Evolutionary conservation across 1,140 invertebrate species (phyloP), one percentile per base, ranked within the genome.

Genomic region (Berghia stephanieae): DNA sequence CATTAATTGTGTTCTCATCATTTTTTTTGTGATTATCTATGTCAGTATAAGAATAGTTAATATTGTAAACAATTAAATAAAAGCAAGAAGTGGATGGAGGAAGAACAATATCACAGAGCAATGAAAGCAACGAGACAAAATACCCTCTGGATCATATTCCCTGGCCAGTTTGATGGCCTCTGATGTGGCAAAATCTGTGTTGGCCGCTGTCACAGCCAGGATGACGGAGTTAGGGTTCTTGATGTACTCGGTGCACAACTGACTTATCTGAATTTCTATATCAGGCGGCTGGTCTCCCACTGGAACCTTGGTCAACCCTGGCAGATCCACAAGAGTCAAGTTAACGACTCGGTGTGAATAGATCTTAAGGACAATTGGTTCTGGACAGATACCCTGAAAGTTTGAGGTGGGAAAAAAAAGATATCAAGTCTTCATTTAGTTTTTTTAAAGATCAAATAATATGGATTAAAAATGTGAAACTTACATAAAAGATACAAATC

Each of bases 271-370:
- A 4, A 83, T 63, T 80, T 93, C 92, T 78, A 93, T 93, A 81
- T 93, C 91, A 40, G 87, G 82, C 38, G 92, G 92, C 80, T 93
- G 92, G 81, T 93, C 92, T n/a, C 91, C 92, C 31, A 93, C 91
- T 5, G 92, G 91, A 21, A 96, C 95, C 91, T 99, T 99, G 43
- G 98, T 99, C 27, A 99, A 95, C 77, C 98, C 98, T 71, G 98
- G 98, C 44, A 99, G 90, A 92, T 99, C 98, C 49, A 99, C 96
- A 1, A 99, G 91, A 0, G 98, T 99, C 72, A 99, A 91, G 90
- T 98, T 99, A 31, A 99, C 95, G 55, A 99, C 97, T 79, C 92
- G 92, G 5, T 93, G 93, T 1, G 98, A 99, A 89, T 92, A 99
- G 21, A 94, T 98, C 91, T 99, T 99, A 55, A 99, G 91, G 87